These are phyloP conservation scores for Cataglyphis altisquamis DNA, from an alignment of 2,888 invertebrate genomes.

Conservation along the genomic window DNA sequence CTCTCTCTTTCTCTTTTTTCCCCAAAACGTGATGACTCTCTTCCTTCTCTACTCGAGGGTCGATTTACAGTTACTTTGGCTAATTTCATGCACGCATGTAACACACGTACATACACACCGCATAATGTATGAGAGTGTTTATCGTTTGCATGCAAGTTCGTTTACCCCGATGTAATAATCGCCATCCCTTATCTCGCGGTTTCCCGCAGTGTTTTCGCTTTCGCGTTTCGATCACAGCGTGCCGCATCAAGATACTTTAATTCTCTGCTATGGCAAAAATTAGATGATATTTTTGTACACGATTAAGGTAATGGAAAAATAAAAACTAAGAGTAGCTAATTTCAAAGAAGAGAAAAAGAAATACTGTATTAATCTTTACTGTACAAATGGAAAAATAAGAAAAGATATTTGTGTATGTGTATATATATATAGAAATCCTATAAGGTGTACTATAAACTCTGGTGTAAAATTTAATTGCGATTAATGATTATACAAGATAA, in stretches of 20 bases:
- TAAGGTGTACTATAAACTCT: neutral
- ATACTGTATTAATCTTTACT: neutral
- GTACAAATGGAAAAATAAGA: neutral
- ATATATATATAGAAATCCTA: too few species aligned
- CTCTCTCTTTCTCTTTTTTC: neutral
- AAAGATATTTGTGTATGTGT: too few species aligned
- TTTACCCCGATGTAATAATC: constrained; percentile 49
- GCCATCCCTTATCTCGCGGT: constrained; percentile 50
- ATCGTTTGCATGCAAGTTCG: constrained; percentile 46
- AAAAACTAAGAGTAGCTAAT: neutral
- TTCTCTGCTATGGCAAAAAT: neutral
- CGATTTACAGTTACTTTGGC: constrained; percentile 3
- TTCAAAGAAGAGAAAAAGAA: neutral
- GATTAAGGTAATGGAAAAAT: neutral
- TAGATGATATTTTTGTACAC: neutral
- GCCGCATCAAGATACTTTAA: neutral
- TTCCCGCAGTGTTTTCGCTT: constrained; percentile 44
- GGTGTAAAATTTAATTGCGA: neutral
- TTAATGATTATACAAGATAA: neutral
- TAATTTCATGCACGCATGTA: constrained; percentile 12
- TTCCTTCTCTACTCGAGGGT: neutral
- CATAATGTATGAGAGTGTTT: constrained; percentile 17
- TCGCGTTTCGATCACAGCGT: constrained; percentile 7
- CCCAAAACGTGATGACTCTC: neutral
- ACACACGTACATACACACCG: neutral